These are phyloP conservation scores for Phenganax subtilis DNA, from an alignment of 92 coral and sea anemone genomes.

Conservation along the genomic window DNA sequence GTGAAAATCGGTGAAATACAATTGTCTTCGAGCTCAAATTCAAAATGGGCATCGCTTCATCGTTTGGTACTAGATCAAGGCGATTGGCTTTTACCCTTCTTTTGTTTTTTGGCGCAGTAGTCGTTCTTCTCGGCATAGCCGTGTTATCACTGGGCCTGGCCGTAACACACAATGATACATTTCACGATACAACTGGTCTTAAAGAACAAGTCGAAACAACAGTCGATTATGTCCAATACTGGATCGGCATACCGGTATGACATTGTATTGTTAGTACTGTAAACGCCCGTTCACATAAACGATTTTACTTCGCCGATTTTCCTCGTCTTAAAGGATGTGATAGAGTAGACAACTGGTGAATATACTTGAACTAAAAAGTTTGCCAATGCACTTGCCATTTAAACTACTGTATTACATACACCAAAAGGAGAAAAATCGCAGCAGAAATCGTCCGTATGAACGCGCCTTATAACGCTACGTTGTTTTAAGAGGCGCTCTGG, in stretches of 20 bases:
- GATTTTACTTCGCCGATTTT: too few relatives aligned
- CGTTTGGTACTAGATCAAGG: constrained; percentile 8
- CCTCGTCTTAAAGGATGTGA: too few relatives aligned
- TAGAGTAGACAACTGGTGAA: too few relatives aligned
- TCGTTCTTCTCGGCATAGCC: constrained; percentile 13
- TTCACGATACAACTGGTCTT: constrained; percentile 12
- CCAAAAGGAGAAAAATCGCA: too few relatives aligned
- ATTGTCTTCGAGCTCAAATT: neutral
- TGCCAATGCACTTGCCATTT: too few relatives aligned
- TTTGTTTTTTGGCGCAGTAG: constrained; percentile 9
- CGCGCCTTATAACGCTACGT: too few relatives aligned
- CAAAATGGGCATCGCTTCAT: neutral
- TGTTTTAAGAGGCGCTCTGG: too few relatives aligned
- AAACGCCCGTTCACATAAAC: neutral
- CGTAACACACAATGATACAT: constrained; percentile 27
- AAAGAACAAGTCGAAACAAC: constrained; percentile 8
- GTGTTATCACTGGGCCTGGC: constrained; percentile 31
- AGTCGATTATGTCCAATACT: constrained; percentile 36
- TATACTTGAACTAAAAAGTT: too few relatives aligned
- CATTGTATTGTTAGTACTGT: neutral
- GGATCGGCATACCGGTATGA: constrained; percentile 41
- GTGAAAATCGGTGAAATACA: neutral
- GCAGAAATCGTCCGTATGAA: too few relatives aligned
- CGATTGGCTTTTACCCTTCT: neutral
- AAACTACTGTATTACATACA: too few relatives aligned